Conservation (phyloP, 23 tunicate genomes). For the Styela plicata region DNA sequence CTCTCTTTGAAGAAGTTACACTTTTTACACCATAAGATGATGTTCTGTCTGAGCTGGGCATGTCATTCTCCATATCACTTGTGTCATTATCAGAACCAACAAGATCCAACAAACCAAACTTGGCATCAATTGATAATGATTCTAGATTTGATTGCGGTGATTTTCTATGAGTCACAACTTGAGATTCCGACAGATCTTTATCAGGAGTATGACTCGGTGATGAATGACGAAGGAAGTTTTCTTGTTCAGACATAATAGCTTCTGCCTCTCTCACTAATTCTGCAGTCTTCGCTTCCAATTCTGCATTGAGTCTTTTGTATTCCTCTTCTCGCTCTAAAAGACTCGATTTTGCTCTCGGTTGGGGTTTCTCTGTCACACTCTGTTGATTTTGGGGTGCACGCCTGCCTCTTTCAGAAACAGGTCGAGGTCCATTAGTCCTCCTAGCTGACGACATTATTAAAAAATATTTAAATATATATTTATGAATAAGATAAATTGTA, state of each 20-base stretch:
- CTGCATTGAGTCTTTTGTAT: slow-evolving; percentile 53
- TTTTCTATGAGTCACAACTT: neutral
- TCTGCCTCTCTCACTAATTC: slow-evolving; percentile 78
- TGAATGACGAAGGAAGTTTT: slow-evolving; percentile 11
- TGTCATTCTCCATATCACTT: neutral
- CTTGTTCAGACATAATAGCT: slow-evolving; percentile 55
- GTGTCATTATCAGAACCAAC: slow-evolving; percentile 4
- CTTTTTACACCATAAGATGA: slow-evolving; percentile 6
- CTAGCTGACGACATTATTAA: no score
- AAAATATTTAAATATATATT: no score
- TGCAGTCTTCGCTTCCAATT: slow-evolving; percentile 84
- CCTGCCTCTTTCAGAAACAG: neutral
- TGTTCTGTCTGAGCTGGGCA: neutral
- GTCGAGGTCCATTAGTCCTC: neutral
- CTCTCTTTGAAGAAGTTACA: neutral
- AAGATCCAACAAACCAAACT: slow-evolving; percentile 15
- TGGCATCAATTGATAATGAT: neutral
- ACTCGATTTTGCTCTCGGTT: slow-evolving; percentile 2
- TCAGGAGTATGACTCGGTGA: slow-evolving; percentile 6
- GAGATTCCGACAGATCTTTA: neutral
- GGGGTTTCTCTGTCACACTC: neutral
- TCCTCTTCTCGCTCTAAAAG: slow-evolving; percentile 32
- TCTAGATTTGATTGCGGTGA: neutral
- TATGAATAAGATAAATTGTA: no score
- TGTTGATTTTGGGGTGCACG: neutral